Base-by-base conservation (phyloP, 2,888 invertebrate species). In the Scaptomyza parva region DNA sequence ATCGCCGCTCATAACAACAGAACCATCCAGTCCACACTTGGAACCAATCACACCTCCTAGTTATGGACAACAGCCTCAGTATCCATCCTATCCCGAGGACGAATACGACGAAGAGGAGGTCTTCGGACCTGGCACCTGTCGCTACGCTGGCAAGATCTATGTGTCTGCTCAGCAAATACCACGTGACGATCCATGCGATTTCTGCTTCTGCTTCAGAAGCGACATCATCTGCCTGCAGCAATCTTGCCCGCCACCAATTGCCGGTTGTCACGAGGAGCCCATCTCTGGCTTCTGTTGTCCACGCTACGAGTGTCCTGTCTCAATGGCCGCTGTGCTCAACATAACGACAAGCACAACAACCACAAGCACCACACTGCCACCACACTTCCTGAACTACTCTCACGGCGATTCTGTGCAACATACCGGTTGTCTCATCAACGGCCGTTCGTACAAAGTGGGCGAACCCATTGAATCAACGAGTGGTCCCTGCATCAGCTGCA, bases 201-300 rank as follows among this genome's bases (percentile, higher is more conserved):
- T 98, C 93, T 98, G 98, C 92, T 98, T 98, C 95, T 98, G 98
- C 93, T 98, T 98, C 93, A 94, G 98, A 91, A 97, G 97, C 91
- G 97, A 98, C 90, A 98, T 98, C 85, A 98, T 98, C 88, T 98
- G 98, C 86, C 93, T 98, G 75, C 97, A 98, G 92, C 98, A 98
- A 92, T 97, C 97, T 88, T 98, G 98, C 92, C 98, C 98, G 53
- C 98, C 98, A 50, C 98, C 98, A 39, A 97, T 98, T 85, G 95
- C 96, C 50, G 96, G 96, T 61, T 98, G 98, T 88, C 96, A 96
- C 91, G 97, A 97, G 91, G 97, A 98, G 92, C 96, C 97, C 17
- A 98, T 98, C 84, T 94, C 95, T 91, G 98, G 98, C 20, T 98
- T 97, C 94, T 98, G 98, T 91, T 98, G 98, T 92, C 98, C 98